Evolutionary conservation across 2,113 vertebrate species (phyloP).

Genomic region (Platycercus adscitus): DNA sequence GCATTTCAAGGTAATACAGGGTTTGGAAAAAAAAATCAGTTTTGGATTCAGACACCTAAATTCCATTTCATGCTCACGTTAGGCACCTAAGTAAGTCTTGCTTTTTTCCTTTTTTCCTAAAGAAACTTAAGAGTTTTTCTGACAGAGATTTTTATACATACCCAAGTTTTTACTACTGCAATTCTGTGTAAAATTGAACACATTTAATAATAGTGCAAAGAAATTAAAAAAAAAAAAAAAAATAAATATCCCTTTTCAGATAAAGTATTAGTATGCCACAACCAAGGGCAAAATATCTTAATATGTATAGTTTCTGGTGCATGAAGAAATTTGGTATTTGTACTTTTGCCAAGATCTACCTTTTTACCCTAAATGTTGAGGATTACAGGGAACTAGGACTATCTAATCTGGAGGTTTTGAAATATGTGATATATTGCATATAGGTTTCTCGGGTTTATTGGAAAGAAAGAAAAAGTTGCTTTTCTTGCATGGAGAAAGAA

Average conservation of each 20-base stretch:
- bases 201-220: background rate
- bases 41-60: background rate
- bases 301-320: background rate
- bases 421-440: background rate
- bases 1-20: background rate
- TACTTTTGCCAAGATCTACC: background rate
- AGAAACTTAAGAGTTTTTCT: rapidly evolving
- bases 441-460: background rate
- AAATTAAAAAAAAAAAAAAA: background rate
- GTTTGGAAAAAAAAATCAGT: background rate
- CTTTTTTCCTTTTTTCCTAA: background rate
- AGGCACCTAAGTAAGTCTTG: background rate
- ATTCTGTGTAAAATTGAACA: background rate
- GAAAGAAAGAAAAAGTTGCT: background rate
- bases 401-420: background rate
- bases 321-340: background rate
- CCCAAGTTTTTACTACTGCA: background rate
- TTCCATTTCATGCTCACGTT: background rate
- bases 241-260: background rate
- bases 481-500: background rate
- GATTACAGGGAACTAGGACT: background rate
- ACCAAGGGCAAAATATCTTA: background rate
- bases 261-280: background rate
- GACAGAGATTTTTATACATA: background rate
- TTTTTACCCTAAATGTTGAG: background rate